phyloP scores from a whole-genome alignment of 2,888 invertebrate genomes.

The Pherbina coryleti region DNA sequence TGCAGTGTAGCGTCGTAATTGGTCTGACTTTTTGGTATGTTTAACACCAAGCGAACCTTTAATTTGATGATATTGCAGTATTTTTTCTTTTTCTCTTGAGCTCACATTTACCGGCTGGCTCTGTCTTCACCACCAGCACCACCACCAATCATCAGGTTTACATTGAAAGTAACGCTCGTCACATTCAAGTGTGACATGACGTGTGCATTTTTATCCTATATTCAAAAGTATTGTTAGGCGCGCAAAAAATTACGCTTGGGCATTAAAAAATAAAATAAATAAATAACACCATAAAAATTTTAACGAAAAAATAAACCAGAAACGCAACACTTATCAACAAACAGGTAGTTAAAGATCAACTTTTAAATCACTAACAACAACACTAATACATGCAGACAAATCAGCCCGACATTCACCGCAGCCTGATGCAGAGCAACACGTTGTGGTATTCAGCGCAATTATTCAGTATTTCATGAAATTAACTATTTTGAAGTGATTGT shows the following conservation, averaged over 20 bases:
- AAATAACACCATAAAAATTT: not conserved
- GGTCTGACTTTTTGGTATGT: constrained; percentile 34
- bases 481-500: constrained; percentile 11
- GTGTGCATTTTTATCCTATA: constrained; percentile 8
- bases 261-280: constrained; percentile 12
- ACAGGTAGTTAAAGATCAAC: constrained; percentile 23
- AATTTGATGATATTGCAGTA: constrained; percentile 33
- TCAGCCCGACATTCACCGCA: too few relatives aligned
- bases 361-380: not conserved
- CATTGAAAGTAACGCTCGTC: constrained; percentile 26
- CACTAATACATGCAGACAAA: not conserved
- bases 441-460: not conserved
- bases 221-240: not conserved
- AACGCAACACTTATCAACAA: constrained; percentile 18
- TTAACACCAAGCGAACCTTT: constrained; percentile 28
- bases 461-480: not conserved
- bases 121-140: not conserved
- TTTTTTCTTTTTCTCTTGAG: not conserved
- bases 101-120: not conserved
- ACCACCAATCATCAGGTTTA: not conserved
- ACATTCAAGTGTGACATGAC: constrained; percentile 36
- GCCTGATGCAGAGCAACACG: not conserved
- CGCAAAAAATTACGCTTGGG: constrained; percentile 24
- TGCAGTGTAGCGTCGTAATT: constrained; percentile 31
- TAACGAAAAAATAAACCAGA: not conserved